A percentile compares a stretch with the other conserved stretches of the same genome.
Evolutionary conservation across 2,113 vertebrate genomes (phyloP).

Genomic region (Chaetodon trifascialis): DNA sequence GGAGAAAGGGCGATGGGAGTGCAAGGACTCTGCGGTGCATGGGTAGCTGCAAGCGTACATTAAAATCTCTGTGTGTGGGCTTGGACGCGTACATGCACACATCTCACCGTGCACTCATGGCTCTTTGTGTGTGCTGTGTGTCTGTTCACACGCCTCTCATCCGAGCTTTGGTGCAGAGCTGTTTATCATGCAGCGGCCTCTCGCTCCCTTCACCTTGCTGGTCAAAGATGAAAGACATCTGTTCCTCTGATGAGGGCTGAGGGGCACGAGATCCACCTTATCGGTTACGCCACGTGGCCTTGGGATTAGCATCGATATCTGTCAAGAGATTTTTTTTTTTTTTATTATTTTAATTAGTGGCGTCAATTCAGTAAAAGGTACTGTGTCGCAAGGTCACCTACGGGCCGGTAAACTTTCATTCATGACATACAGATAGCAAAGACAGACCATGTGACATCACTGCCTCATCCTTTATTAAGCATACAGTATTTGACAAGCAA

Average conservation of each 20-base stretch:
- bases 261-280: conserved; percentile 29
- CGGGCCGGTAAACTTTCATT: background rate
- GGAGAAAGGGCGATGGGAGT: conserved; percentile 12
- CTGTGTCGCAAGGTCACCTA: conserved; percentile 11
- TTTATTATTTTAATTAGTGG: conserved; percentile 30
- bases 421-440: background rate
- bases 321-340: background rate
- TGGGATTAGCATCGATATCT: conserved; percentile 52
- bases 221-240: conserved; percentile 57
- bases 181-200: conserved; percentile 47
- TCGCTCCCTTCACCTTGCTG: conserved; percentile 5
- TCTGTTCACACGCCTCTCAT: background rate
- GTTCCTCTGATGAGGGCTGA: conserved; percentile 44
- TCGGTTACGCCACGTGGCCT: conserved; percentile 6
- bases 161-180: background rate
- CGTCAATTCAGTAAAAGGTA: conserved; percentile 24
- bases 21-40: conserved; percentile 1
- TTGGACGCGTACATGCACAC: background rate
- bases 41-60: background rate
- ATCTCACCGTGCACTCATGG: background rate
- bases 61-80: background rate
- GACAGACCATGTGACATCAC: background rate
- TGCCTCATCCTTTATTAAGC: background rate
- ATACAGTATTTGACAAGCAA: background rate
- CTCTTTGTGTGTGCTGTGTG: background rate